A percentile compares a stretch with the other conserved stretches of the same genome.
Conservation (phyloP, 2,113 vertebrate species). For the Triplophysa siluroides region DNA sequence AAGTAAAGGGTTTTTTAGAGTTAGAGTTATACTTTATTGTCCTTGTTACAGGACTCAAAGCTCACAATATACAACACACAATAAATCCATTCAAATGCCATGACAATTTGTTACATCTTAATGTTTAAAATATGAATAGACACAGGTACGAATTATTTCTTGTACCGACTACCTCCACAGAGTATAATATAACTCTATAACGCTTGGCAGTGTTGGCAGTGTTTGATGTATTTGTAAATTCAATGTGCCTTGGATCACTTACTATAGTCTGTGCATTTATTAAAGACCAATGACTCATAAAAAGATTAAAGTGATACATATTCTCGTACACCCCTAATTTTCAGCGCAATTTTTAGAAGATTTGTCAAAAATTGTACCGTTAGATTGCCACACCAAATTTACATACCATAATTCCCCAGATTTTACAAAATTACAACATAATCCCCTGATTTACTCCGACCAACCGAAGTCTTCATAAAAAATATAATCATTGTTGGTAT, state of each 20-base stretch:
- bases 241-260: not conserved
- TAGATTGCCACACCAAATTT: too few species aligned
- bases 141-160: not conserved
- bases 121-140: not conserved
- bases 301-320: not conserved
- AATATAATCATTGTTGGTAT: too few species aligned
- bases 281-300: not conserved
- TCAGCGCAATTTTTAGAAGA: not conserved
- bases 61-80: not conserved
- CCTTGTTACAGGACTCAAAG: not conserved
- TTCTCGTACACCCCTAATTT: not conserved
- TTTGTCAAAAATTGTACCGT: not conserved
- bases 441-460: too few species aligned
- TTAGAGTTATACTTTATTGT: not conserved
- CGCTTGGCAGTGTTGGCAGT: not conserved
- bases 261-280: not conserved
- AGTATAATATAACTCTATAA: not conserved
- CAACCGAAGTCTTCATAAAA: too few species aligned
- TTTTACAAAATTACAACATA: too few species aligned
- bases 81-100: not conserved
- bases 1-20: too few species aligned
- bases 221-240: not conserved
- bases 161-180: not conserved
- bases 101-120: too few species aligned
- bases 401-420: too few species aligned